Percentiles rank a stretch among this genome's conserved stretches.
Conservation (phyloP, 2,113 vertebrate species). For the Cairina moschata region DNA sequence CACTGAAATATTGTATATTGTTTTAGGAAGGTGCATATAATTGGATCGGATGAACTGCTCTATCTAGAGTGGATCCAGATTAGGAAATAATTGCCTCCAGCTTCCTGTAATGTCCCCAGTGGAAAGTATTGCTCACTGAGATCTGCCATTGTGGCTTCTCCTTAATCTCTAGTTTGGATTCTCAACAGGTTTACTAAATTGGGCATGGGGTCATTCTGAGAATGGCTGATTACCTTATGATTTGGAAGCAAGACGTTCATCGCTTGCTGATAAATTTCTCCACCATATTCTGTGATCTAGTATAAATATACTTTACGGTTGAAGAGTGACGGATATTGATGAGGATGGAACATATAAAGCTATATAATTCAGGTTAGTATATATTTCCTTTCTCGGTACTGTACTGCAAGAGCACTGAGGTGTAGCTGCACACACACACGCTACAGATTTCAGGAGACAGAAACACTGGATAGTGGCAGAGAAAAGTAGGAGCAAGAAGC, state of each 20-base stretch:
- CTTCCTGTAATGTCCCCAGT: not conserved
- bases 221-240: not conserved
- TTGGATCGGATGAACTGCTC: not conserved
- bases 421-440: not conserved
- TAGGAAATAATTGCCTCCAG: not conserved
- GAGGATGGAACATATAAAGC: not conserved
- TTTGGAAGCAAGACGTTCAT: not conserved
- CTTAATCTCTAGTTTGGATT: not conserved
- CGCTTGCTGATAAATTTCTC: not conserved
- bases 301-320: not conserved
- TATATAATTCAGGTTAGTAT: not conserved
- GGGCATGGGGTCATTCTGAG: not conserved
- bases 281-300: not conserved
- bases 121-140: not conserved
- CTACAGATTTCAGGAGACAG: not conserved
- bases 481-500: not conserved
- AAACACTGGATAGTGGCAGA: not conserved
- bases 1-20: not conserved
- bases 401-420: not conserved
- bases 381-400: not conserved
- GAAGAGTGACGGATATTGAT: not conserved
- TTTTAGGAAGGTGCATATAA: not conserved
- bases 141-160: not conserved
- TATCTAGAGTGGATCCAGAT: not conserved
- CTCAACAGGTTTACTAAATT: not conserved